These are phyloP conservation scores for Peromyscus leucopus DNA, from an alignment of 2,113 vertebrate species.

Conservation along the genomic window DNA sequence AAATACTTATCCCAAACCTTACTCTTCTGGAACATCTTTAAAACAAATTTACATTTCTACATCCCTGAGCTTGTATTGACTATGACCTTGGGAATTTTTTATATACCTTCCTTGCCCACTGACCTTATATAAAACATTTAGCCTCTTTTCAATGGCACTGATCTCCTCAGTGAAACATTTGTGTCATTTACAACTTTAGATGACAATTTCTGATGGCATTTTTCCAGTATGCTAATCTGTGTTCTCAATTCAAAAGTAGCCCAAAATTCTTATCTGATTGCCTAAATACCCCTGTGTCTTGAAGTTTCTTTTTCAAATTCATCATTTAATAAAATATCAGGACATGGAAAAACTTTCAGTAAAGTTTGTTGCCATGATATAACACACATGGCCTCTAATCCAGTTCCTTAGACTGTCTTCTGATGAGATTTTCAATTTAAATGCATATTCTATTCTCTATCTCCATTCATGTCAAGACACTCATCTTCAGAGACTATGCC, in stretches of 20 bases:
- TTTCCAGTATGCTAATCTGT: neutral
- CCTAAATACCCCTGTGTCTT: neutral
- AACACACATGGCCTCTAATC: neutral
- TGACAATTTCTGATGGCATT: neutral
- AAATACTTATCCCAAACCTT: neutral
- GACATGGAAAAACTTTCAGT: neutral
- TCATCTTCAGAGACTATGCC: neutral
- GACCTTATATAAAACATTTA: neutral
- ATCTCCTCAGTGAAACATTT: neutral
- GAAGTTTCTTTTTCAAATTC: neutral
- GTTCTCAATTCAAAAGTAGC: neutral
- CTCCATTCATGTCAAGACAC: neutral
- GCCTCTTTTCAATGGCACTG: neutral
- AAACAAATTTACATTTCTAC: neutral
- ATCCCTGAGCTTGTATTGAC: neutral
- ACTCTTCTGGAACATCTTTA: neutral
- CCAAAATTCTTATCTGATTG: neutral
- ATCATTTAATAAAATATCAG: neutral
- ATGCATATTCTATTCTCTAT: neutral
- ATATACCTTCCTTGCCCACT: neutral
- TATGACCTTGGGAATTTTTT: neutral
- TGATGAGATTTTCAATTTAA: neutral
- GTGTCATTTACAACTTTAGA: neutral
- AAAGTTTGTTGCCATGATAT: neutral
- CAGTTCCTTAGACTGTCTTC: neutral